Evolutionary conservation across 1,140 invertebrate genomes (phyloP), one percentile per base, ranked within the genome.

Genomic region (Cydia splendana): DNA sequence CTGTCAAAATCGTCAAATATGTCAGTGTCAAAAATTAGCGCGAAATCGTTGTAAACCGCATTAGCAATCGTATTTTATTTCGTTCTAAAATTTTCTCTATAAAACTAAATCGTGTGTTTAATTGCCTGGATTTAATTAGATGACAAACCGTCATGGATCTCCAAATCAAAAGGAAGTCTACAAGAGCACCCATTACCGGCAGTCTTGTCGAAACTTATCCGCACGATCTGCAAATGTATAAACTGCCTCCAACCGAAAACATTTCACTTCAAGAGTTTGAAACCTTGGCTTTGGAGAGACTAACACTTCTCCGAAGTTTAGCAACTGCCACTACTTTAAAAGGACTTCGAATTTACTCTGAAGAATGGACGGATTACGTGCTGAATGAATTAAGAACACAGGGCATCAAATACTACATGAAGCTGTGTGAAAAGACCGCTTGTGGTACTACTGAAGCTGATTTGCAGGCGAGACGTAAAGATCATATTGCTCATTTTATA

Each of bases 401-500:
- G 82, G 96, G 96, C 24, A 88, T 96, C 38, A 95, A 95, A 82
- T 94, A 94, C 81, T 97, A 95, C 82, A 90, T 93, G 9, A 94
- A 94, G 88, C 86, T 95, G 53, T 93, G 94, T 78, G 90, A 93
- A 85, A 93, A 88, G 74, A 89, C 90, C 4, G 92, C 91, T 45
- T 94, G 84, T 80, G 89, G 91, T 3, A 89, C 93, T 30, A 89
- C 89, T 12, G 95, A 96, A 77, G 84, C 92, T 20, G 95, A 96
- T 82, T 85, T 95, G 28, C 94, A 96, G 82, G 95, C 95, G 7
- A 94, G 97, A 74, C 94, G 95, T 75, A 95, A 95, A 78, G 98
- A 99, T 94, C 96, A 97, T 85, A 95, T 99, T 69, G 98, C 98
- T 1, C 99, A 99, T 93, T 99, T 98, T 91, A 97, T 99, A 79